A percentile compares a stretch with the other conserved stretches of the same genome.
phyloP scores from a whole-genome alignment of 2,797 vertebrate species.

The Gastrophryne carolinensis region DNA sequence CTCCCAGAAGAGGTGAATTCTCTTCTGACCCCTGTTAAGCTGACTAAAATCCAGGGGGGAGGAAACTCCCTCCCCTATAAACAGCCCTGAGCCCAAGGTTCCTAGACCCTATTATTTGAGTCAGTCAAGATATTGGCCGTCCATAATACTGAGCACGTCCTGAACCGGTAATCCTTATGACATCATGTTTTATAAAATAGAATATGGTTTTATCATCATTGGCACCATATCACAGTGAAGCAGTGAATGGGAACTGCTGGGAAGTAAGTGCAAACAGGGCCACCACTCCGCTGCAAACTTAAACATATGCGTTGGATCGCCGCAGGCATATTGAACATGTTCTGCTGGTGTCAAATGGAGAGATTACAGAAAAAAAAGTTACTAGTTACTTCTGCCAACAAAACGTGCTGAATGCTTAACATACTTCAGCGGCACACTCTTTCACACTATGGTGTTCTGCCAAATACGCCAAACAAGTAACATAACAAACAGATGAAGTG shows the following conservation, averaged over 20 bases:
- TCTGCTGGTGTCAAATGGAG: constrained; percentile 36
- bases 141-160: too few species aligned
- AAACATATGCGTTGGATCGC: constrained; percentile 33
- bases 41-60: too few species aligned
- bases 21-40: too few species aligned
- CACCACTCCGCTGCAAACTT: background rate
- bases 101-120: too few species aligned
- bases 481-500: constrained; percentile 38
- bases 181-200: too few species aligned
- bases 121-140: too few species aligned
- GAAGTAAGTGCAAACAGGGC: constrained; percentile 22
- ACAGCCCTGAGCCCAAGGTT: too few species aligned
- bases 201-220: background rate
- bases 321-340: constrained; percentile 28
- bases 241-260: background rate
- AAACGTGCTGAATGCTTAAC: constrained; percentile 33
- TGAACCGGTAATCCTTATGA: too few species aligned
- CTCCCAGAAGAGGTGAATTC: too few species aligned
- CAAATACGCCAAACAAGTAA: constrained; percentile 41
- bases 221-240: background rate
- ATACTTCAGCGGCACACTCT: constrained; percentile 26
- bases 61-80: too few species aligned
- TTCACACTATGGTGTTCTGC: constrained; percentile 37
- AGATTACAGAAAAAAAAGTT: constrained; percentile 41
- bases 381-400: constrained; percentile 32